phyloP scores from a whole-genome alignment of 2,888 invertebrate genomes.

The Shargacucullia verbasci region DNA sequence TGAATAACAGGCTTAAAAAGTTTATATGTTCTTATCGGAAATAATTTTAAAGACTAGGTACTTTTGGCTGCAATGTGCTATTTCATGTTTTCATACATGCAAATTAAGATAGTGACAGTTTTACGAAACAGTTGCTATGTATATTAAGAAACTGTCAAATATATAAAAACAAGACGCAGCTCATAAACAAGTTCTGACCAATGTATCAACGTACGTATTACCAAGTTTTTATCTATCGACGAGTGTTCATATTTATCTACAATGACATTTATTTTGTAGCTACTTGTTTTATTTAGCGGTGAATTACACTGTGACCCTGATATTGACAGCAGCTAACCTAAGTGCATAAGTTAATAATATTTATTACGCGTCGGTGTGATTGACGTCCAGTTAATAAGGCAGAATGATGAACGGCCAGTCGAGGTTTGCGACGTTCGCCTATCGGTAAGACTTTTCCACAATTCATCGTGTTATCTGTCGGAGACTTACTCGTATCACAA shows the following conservation, averaged over 20 bases:
- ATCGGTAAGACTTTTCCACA: slow-evolving; percentile 56
- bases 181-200: slow-evolving; percentile 1
- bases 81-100: slow-evolving; percentile 1
- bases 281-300: slow-evolving; percentile 7
- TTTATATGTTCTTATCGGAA: too few relatives aligned
- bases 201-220: not conserved
- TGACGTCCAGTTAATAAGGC: slow-evolving; percentile 45
- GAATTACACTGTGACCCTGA: slow-evolving; percentile 23
- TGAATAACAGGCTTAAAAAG: too few relatives aligned
- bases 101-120: slow-evolving; percentile 1
- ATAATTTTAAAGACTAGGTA: too few relatives aligned
- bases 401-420: slow-evolving; percentile 48
- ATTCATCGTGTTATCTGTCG: slow-evolving; percentile 45
- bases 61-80: too few relatives aligned
- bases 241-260: slow-evolving; percentile 14
- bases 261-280: slow-evolving; percentile 25
- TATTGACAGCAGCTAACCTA: slow-evolving; percentile 18
- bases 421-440: slow-evolving; percentile 57
- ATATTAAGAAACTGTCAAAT: not conserved
- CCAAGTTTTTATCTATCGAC: slow-evolving; percentile 11
- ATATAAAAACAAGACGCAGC: slow-evolving; percentile 6
- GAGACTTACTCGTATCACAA: slow-evolving; percentile 37
- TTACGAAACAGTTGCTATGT: not conserved
- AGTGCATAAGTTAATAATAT: slow-evolving; percentile 41
- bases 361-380: slow-evolving; percentile 43